Conservation (phyloP, 2,888 invertebrate genomes). For the Lamproptera curius region DNA sequence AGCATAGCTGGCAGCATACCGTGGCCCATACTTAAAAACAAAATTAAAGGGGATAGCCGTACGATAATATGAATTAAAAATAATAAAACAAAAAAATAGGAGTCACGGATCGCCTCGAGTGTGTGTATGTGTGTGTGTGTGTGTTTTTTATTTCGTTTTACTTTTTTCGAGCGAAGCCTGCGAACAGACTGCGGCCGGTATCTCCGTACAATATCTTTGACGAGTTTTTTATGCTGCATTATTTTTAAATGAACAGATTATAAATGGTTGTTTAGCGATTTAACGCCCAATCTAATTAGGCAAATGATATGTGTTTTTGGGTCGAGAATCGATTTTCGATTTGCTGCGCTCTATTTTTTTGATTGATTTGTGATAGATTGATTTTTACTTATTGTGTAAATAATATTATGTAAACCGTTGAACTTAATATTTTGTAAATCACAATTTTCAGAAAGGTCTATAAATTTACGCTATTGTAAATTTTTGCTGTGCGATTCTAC, state of each 20-base stretch:
- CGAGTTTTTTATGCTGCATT: constrained; percentile 75
- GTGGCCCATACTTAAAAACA: constrained; percentile 77
- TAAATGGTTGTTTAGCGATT: constrained; percentile 77
- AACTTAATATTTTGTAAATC: no score
- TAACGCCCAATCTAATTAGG: constrained; percentile 79
- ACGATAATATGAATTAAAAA: constrained; percentile 79
- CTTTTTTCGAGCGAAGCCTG: constrained; percentile 68
- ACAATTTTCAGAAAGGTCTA: no score
- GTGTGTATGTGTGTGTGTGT: constrained; percentile 62
- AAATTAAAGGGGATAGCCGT: constrained; percentile 78
- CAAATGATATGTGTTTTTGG: constrained; percentile 76
- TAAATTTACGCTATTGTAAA: no score
- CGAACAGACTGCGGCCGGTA: constrained; percentile 65
- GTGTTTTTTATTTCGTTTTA: constrained; percentile 61
- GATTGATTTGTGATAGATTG: constrained; percentile 53
- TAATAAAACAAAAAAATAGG: constrained; percentile 76
- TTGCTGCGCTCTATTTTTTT: constrained; percentile 49
- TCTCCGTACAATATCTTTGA: constrained; percentile 78
- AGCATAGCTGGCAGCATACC: constrained; percentile 75
- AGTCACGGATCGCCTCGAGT: constrained; percentile 78
- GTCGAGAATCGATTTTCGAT: constrained; percentile 47
- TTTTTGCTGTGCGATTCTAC: no score
- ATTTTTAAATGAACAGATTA: constrained; percentile 78
- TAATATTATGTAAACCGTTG: no score
- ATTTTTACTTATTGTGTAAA: constrained; percentile 15